Evolutionary conservation across 2,797 vertebrate genomes (phyloP).

Genomic region (Muscicapa striata): DNA sequence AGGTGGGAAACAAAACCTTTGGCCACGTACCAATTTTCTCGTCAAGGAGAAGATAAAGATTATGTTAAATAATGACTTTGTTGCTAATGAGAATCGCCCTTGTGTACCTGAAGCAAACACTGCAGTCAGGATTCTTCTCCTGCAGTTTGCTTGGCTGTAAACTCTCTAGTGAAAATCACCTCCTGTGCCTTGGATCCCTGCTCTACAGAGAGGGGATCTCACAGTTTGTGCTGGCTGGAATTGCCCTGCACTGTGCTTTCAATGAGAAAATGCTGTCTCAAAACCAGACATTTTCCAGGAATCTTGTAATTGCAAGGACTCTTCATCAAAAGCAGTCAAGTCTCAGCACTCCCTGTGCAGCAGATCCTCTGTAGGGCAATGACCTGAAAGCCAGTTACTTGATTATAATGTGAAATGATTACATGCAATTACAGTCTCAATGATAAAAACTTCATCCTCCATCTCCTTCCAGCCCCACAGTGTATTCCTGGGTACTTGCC

Average conservation of each 20-base stretch:
- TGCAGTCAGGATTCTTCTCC: slow-evolving; percentile 1
- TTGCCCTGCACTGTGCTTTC: not conserved
- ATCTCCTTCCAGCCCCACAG: not conserved
- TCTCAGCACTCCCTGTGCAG: not conserved
- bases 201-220: not conserved
- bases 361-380: not conserved
- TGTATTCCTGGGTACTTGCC: not conserved
- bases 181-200: not conserved
- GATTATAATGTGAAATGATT: not conserved
- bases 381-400: not conserved
- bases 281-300: slow-evolving; percentile 37
- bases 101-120: slow-evolving; percentile 26
- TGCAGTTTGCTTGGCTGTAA: not conserved
- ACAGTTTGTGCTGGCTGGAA: not conserved
- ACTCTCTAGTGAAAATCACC: not conserved
- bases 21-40: not conserved
- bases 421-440: not conserved
- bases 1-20: not conserved
- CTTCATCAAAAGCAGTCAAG: not conserved
- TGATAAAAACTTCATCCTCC: not conserved
- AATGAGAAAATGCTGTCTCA: not conserved
- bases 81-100: not conserved
- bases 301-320: not conserved
- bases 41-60: slow-evolving; percentile 31
- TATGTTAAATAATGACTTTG: slow-evolving; percentile 18